phyloP scores from a whole-genome alignment of 2,888 invertebrate genomes.

The Polydrusus tereticollis region DNA sequence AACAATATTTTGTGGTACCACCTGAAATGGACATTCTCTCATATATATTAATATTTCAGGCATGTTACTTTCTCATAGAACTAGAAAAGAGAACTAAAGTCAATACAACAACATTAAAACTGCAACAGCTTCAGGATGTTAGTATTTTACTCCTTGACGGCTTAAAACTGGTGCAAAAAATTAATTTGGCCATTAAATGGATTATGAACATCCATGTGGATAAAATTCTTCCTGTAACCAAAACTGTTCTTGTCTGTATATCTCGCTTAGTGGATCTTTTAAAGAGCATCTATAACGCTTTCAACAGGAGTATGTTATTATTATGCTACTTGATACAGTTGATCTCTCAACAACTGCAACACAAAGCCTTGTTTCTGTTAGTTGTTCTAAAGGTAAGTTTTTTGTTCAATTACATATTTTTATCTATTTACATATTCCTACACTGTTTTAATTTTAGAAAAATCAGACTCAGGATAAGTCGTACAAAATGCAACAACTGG shows the following conservation, averaged over 20 bases:
- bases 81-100: conserved; percentile 70
- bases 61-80: conserved; percentile 74
- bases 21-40: too few relatives aligned
- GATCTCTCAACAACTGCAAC: conserved; percentile 83
- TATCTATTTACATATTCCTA: too few relatives aligned
- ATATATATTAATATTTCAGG: conserved; percentile 64
- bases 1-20: too few relatives aligned
- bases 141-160: conserved; percentile 71
- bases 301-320: conserved; percentile 76
- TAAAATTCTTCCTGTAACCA: conserved; percentile 82
- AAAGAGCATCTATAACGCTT: conserved; percentile 81
- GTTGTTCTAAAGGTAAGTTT: conserved; percentile 74
- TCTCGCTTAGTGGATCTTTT: conserved; percentile 87
- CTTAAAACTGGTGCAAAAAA: conserved; percentile 65
- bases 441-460: conserved; percentile 64
- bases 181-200: conserved; percentile 70
- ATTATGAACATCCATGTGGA: conserved; percentile 78
- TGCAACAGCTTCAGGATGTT: conserved; percentile 71
- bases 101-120: conserved; percentile 67
- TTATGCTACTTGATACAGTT: conserved; percentile 82
- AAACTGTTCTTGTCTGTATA: conserved; percentile 79
- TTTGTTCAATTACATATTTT: conserved; percentile 10
- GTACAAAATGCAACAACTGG: conserved; percentile 76
- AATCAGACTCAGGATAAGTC: conserved; percentile 74
- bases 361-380: conserved; percentile 79